Percentiles rank a stretch among this genome's conserved stretches.
These are phyloP conservation scores for Hartigia nigra DNA, from an alignment of 2,888 invertebrate genomes.

Conservation along the genomic window DNA sequence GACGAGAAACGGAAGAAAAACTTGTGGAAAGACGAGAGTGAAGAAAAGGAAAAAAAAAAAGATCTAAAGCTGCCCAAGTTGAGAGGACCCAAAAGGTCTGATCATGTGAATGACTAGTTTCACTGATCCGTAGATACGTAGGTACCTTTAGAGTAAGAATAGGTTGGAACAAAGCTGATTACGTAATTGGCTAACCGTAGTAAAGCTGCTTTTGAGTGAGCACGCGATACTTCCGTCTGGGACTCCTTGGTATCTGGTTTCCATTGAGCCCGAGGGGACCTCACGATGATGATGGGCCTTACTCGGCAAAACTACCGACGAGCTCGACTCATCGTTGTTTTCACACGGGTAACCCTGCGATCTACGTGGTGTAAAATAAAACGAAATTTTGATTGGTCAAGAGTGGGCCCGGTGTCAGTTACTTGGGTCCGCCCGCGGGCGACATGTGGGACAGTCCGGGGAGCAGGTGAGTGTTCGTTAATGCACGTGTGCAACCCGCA, in stretches of 20 bases:
- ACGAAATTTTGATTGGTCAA: conserved; percentile 33
- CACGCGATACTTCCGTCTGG: not conserved
- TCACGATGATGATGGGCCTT: not conserved
- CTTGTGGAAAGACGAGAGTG: not conserved
- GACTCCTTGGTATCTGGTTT: not conserved
- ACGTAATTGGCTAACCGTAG: not conserved
- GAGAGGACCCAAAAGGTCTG: not conserved
- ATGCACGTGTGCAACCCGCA: conserved; percentile 34
- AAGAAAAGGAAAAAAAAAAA: not conserved
- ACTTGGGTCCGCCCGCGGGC: conserved; percentile 50
- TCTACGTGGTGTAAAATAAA: not conserved
- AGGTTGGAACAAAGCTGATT: not conserved
- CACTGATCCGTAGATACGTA: not conserved
- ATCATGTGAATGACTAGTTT: not conserved
- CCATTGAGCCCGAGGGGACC: not conserved
- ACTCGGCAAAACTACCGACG: not conserved
- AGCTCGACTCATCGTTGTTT: not conserved
- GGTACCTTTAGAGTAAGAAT: not conserved
- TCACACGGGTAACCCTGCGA: not conserved
- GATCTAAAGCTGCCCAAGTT: not conserved
- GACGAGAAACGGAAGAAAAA: not conserved
- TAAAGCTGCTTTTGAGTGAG: not conserved
- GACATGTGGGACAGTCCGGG: conserved; percentile 41
- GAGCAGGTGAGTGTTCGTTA: conserved; percentile 50
- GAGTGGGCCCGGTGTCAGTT: conserved; percentile 46